Percentiles rank a stretch among this genome's conserved stretches.
phyloP scores from a whole-genome alignment of 2,797 vertebrate species.

The Aldrovandia affinis region DNA sequence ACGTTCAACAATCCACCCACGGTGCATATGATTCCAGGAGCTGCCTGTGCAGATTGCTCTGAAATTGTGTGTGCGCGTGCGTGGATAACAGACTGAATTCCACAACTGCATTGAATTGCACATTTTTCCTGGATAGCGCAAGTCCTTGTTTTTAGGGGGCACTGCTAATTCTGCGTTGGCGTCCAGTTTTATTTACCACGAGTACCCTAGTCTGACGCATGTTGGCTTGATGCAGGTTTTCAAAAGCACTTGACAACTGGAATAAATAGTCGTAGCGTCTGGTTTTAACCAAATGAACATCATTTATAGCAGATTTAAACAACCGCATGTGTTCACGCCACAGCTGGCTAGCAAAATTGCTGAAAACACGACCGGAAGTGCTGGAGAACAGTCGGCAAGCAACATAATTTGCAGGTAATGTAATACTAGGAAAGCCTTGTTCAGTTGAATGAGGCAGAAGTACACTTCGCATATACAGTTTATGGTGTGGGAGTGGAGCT shows the following conservation, averaged over 20 bases:
- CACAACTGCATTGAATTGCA: background rate
- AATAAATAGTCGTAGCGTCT: too few relatives aligned
- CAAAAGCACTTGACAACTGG: background rate
- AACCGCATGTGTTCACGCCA: background rate
- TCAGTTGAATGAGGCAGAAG: too few relatives aligned
- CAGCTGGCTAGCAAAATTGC: background rate
- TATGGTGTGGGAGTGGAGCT: too few relatives aligned
- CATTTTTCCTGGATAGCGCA: background rate
- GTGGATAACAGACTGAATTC: background rate
- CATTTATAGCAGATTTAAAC: background rate
- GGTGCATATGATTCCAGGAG: too few relatives aligned
- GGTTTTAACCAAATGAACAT: background rate
- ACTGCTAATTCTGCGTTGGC: background rate
- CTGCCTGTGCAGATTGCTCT: background rate
- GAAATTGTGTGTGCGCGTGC: too few relatives aligned
- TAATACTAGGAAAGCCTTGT: too few relatives aligned
- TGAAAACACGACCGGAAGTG: background rate
- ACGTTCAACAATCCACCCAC: too few relatives aligned
- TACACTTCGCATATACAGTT: too few relatives aligned
- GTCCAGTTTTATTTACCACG: background rate
- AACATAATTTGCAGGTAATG: too few relatives aligned
- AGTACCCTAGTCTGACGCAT: too few relatives aligned
- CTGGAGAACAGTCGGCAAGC: background rate
- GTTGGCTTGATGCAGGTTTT: background rate
- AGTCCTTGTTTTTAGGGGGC: background rate